These are phyloP conservation scores for Fragum whitleyi DNA, from an alignment of 2,888 invertebrate species.

Conservation along the genomic window DNA sequence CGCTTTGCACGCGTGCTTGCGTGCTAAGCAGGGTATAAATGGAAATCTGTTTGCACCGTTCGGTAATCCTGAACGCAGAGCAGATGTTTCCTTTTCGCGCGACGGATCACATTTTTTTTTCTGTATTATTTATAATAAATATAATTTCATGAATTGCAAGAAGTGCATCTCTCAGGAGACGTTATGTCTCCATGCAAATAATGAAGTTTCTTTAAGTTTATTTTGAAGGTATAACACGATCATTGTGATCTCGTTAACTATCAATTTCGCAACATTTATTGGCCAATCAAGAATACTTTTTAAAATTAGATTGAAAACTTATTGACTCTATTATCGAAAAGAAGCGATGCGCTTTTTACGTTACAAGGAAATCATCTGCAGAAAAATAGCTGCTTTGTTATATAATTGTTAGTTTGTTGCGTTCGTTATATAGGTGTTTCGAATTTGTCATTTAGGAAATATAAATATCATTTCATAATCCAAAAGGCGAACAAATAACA, in stretches of 20 bases:
- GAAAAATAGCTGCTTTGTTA: not conserved
- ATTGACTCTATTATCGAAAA: not conserved
- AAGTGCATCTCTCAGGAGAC: not conserved
- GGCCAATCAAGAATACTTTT: not conserved
- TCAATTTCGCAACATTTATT: not conserved
- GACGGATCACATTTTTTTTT: too few species aligned
- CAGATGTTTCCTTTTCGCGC: too few species aligned
- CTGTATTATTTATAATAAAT: too few species aligned
- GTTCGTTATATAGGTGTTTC: too few species aligned
- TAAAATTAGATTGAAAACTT: not conserved
- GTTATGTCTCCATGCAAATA: not conserved
- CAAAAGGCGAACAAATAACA: too few species aligned
- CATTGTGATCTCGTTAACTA: not conserved
- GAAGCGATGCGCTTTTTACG: not conserved
- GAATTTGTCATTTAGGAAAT: too few species aligned
- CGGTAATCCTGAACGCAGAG: too few species aligned
- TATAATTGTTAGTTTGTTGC: not conserved
- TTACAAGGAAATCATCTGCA: not conserved
- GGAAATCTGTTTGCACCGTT: too few species aligned
- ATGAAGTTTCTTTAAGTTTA: constrained; percentile 7
- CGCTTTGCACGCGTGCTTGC: too few species aligned
- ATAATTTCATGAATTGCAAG: not conserved
- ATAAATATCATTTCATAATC: too few species aligned
- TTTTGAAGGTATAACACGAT: constrained; percentile 1
- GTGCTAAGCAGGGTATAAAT: too few species aligned